Base-by-base conservation (phyloP, 1,140 invertebrate species). In the Brachionus calyciflorus region DNA sequence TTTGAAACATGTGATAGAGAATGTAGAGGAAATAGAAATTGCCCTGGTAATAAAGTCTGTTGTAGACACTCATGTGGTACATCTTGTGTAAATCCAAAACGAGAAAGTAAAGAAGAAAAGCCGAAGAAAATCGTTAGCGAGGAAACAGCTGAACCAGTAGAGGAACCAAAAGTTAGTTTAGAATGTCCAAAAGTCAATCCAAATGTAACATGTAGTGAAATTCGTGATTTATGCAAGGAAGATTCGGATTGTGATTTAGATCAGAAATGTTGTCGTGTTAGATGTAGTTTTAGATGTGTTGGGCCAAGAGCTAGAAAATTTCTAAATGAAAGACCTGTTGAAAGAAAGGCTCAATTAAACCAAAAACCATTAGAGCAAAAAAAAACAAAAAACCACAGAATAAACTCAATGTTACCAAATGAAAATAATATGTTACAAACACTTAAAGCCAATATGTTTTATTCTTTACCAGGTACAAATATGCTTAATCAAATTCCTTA, bases 281-380 rank as follows among this genome's bases (percentile, higher is more conserved):
- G 55, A n/a, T 60, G 55, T 17, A 60, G 55, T 37, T 37, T 60
- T 28, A 60, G 55, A 60, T 60, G 55, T 33, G 19, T 60, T 37
- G 55, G 55, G 6, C 55, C 55, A n/a, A n/a, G n/a, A n/a, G n/a
- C n/a, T n/a, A n/a, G n/a, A n/a, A n/a, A n/a, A n/a, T n/a, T n/a
- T n/a, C n/a, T n/a, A n/a, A n/a, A n/a, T n/a, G n/a, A n/a, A n/a
- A n/a, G n/a, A n/a, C n/a, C n/a, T n/a, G n/a, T n/a, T n/a, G n/a
- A n/a, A n/a, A n/a, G n/a, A n/a, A n/a, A n/a, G n/a, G n/a, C n/a
- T n/a, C n/a, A n/a, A n/a, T n/a, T n/a, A n/a, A n/a, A n/a, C n/a
- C n/a, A n/a, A n/a, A n/a, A n/a, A n/a, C n/a, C n/a, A n/a, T n/a
- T n/a, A n/a, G n/a, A n/a, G n/a, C n/a, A n/a, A n/a, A n/a, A n/a